Evolutionary conservation across 2,113 vertebrate genomes (phyloP).

Genomic region (Callaeas wilsoni): DNA sequence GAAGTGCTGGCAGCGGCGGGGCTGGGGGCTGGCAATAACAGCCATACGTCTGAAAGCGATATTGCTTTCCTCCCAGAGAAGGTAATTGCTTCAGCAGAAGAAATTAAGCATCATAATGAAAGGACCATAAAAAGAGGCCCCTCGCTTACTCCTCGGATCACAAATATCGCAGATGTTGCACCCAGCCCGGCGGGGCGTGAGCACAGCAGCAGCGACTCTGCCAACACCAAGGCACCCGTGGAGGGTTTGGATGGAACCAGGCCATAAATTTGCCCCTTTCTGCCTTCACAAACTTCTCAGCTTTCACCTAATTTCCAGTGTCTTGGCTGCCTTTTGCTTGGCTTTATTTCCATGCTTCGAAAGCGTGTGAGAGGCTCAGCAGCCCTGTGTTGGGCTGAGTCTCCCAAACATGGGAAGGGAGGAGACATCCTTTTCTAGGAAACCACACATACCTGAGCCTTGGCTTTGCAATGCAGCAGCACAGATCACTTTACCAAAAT

Average conservation of each 20-base stretch:
- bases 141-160: neutral
- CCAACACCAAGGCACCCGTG: accelerated
- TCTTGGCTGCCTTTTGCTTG: neutral
- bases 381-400: accelerated
- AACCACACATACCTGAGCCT: accelerated
- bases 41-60: neutral
- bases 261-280: neutral
- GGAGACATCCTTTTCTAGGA: neutral
- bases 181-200: accelerated
- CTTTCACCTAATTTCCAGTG: neutral
- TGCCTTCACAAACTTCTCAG: neutral
- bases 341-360: neutral
- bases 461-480: neutral
- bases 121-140: neutral
- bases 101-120: slow-evolving; percentile 15
- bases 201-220: accelerated
- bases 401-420: neutral
- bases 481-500: accelerated
- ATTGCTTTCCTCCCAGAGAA: neutral
- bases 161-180: accelerated
- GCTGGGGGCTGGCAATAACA: neutral
- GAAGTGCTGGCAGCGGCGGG: neutral
- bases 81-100: slow-evolving; percentile 1
- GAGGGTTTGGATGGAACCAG: neutral
- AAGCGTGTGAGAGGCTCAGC: accelerated